Base-by-base conservation (phyloP, 2,797 vertebrate genomes). In the Dermochelys coriacea region DNA sequence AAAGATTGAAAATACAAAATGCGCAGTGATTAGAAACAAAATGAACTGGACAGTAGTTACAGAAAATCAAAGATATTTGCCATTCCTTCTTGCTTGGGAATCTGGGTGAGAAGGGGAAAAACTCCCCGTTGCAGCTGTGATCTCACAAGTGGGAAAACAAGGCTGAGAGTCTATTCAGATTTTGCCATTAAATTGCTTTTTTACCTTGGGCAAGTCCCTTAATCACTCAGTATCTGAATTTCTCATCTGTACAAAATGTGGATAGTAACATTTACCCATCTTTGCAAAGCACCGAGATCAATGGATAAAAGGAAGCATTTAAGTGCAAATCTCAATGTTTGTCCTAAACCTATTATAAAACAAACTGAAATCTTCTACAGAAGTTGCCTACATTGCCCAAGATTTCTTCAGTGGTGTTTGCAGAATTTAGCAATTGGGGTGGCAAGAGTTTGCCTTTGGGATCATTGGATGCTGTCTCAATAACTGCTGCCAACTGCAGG, bases 281-380 rank as follows among this genome's bases (percentile, higher is more conserved):
- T 41, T 34, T 91, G 1, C 0, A 51, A 64, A 64, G 4, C 34
- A 64, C 34, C 1, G 8, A 64, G 59, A 61, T 34, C 59, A 61
- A 61, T 19, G 61, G 34, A 64, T 64, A 64, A n/a, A 64, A 64
- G 61, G 51, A 27, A 89, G 54, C 47, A 45, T 23, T 87, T 90
- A 16, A 75, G 88, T 80, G 25, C 59, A 12, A 2, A 8, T 14
- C 75, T 83, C 77, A 16, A 23, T 11, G 5, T 45, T 51, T 34
- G 87, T 4, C 18, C 71, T 59, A 79, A 92, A 90, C 89, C 59
- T 84, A 23, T 64, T 79, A 51, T 80, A 87, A 96, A 95, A 54
- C n/a, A 84, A 59, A 51, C 80, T 49, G 68, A 85, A 50, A 16
- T 54, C 54, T 68, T 87, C 71, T 78, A 25, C 0, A 82, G 84